phyloP scores from a whole-genome alignment of 2,113 vertebrate species.

The Anser brachyrhynchus region DNA sequence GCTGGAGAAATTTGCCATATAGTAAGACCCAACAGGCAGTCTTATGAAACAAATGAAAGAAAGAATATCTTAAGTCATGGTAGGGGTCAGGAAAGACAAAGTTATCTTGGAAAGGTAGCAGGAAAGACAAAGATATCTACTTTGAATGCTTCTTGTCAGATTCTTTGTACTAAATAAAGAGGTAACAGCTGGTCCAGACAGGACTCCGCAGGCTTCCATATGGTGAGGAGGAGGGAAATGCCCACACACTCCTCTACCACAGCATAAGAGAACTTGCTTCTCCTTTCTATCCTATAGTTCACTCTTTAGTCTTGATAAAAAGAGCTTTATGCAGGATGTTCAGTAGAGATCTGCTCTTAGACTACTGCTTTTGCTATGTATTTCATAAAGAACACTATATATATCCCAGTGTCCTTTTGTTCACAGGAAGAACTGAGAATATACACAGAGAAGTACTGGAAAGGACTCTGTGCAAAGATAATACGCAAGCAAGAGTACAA shows the following conservation, averaged over 20 bases:
- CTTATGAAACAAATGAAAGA: neutral
- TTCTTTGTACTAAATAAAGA: constrained; percentile 34
- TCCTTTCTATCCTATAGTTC: neutral
- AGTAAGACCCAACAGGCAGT: neutral
- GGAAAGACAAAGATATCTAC: neutral
- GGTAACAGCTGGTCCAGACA: constrained; percentile 39
- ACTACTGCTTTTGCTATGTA: neutral
- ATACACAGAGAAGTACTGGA: neutral
- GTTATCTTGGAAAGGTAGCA: neutral
- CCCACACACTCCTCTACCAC: constrained; percentile 10
- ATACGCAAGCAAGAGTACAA: neutral
- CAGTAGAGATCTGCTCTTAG: neutral
- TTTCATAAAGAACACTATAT: neutral
- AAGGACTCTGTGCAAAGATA: neutral
- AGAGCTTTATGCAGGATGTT: neutral
- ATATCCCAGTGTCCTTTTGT: neutral
- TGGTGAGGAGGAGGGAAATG: constrained; percentile 51
- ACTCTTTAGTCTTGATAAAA: neutral
- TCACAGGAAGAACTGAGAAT: neutral
- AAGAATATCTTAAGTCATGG: neutral
- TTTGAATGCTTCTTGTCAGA: constrained; percentile 23
- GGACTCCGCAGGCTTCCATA: constrained; percentile 36
- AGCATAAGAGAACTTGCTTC: constrained; percentile 4
- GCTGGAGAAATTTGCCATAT: neutral
- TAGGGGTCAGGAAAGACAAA: neutral